These are phyloP conservation scores for Molossus molossus DNA, from an alignment of 2,797 vertebrate species.

Conservation along the genomic window DNA sequence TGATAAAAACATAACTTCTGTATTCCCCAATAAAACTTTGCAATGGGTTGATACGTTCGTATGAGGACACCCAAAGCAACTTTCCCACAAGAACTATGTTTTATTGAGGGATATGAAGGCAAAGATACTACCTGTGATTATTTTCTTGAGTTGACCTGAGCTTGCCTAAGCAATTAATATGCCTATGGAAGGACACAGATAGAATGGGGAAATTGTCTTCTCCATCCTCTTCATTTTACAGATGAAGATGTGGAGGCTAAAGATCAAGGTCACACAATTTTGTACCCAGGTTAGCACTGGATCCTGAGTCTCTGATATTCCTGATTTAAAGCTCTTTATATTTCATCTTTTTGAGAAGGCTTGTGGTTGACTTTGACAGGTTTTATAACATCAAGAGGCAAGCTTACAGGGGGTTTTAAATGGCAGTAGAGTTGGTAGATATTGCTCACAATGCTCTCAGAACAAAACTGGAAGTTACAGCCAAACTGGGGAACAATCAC, in stretches of 20 bases:
- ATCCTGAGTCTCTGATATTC: not conserved
- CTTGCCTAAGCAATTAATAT: not conserved
- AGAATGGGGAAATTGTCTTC: not conserved
- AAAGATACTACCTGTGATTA: not conserved
- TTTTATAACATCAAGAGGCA: not conserved
- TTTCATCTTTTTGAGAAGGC: not conserved
- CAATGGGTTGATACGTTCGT: not conserved
- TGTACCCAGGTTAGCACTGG: not conserved
- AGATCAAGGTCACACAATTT: not conserved
- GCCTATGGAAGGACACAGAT: not conserved
- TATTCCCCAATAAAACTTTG: constrained; percentile 24
- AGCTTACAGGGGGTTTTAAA: not conserved
- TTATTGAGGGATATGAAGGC: not conserved
- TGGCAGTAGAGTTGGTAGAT: too few relatives aligned
- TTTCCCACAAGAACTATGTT: not conserved
- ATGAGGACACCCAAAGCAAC: not conserved
- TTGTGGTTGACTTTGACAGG: not conserved
- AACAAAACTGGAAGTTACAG: too few relatives aligned
- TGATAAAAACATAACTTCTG: not conserved
- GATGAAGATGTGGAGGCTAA: not conserved
- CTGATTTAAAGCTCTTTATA: not conserved
- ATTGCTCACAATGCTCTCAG: too few relatives aligned
- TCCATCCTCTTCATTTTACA: not conserved
- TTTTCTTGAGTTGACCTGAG: constrained; percentile 6
- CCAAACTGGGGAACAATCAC: too few relatives aligned